Evolutionary conservation across 2,888 invertebrate species (phyloP).

Genomic region (Trachelus iudaicus): DNA sequence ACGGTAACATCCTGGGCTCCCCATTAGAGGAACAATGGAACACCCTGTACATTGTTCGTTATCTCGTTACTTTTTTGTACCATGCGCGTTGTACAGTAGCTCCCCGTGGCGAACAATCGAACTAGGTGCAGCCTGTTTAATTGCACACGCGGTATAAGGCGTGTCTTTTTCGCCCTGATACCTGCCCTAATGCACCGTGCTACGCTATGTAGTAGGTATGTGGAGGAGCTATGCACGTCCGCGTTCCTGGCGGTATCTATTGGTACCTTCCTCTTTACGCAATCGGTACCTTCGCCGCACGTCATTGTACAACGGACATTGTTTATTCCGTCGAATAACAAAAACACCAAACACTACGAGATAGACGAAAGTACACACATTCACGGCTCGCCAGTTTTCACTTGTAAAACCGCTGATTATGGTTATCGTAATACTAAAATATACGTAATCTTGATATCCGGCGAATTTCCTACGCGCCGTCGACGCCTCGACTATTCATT

Average conservation of each 20-base stretch:
- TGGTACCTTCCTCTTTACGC: neutral
- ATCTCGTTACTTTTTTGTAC: slow-evolving; percentile 14
- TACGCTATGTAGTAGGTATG: neutral
- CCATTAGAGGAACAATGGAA: slow-evolving; percentile 44
- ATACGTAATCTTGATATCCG: neutral
- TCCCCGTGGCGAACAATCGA: slow-evolving; percentile 35
- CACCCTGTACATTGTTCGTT: slow-evolving; percentile 41
- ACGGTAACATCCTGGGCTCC: slow-evolving; percentile 47
- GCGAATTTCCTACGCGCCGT: neutral
- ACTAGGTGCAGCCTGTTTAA: slow-evolving; percentile 49
- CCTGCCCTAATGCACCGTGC: slow-evolving; percentile 11
- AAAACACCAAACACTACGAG: neutral
- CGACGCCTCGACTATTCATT: neutral
- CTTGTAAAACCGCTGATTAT: neutral
- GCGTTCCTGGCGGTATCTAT: neutral
- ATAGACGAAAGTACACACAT: neutral
- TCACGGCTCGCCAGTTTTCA: neutral
- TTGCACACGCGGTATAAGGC: slow-evolving; percentile 33
- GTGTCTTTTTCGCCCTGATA: slow-evolving; percentile 41
- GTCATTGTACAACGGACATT: neutral
- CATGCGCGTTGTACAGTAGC: neutral
- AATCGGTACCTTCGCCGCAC: neutral
- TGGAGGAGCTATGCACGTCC: neutral
- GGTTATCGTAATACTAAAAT: neutral
- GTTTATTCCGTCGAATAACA: neutral